Conservation (phyloP, 1,140 invertebrate species). For the Yoshiicerus persimilis region DNA sequence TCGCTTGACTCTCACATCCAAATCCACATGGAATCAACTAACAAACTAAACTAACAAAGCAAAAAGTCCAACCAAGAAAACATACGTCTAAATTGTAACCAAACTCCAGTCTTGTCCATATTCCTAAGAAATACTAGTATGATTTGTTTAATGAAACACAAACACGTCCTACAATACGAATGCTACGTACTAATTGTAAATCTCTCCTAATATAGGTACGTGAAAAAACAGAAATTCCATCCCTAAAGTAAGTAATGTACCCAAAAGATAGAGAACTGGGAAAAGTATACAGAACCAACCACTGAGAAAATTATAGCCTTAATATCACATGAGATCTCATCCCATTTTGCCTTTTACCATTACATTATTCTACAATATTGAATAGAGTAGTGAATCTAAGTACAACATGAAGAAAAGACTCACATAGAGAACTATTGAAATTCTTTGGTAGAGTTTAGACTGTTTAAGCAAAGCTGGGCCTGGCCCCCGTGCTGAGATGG, state of each 20-base stretch:
- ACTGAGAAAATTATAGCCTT: neutral
- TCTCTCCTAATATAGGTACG: neutral
- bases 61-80: neutral
- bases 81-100: neutral
- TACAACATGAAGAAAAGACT: neutral
- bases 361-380: neutral
- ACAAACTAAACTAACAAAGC: neutral
- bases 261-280: neutral
- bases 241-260: neutral
- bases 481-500: conserved; percentile 24
- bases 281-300: neutral
- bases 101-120: neutral
- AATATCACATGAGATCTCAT: neutral
- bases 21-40: neutral
- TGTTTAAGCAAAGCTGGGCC: neutral
- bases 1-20: neutral
- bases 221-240: neutral
- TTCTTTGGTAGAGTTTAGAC: neutral
- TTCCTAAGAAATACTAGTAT: too few species aligned
- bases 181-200: neutral
- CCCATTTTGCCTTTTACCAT: neutral
- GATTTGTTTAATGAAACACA: too few species aligned
- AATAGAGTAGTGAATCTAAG: neutral
- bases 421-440: neutral
- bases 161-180: too few species aligned